A percentile compares a stretch with the other conserved stretches of the same genome.
phyloP scores from a whole-genome alignment of 1,140 invertebrate genomes.

The Psilanteris sp. region DNA sequence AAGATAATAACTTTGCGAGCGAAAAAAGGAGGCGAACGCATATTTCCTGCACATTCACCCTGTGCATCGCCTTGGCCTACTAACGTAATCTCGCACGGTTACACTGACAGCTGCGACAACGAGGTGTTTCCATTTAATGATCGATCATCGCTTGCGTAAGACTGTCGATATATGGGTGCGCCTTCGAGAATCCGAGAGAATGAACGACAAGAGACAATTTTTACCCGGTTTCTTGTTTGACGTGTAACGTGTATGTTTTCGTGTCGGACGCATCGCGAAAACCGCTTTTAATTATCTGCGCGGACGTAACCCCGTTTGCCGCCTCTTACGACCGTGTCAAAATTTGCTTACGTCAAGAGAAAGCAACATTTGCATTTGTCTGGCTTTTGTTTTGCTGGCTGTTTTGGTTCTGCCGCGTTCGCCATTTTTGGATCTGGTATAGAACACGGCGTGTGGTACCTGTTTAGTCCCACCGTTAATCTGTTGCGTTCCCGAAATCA shows the following conservation, averaged over 20 bases:
- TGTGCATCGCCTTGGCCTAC: constrained; percentile 74
- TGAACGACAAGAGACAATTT: constrained; percentile 43
- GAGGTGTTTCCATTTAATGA: constrained; percentile 68
- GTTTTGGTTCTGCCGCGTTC: no score
- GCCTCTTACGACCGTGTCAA: constrained; percentile 3
- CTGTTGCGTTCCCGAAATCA: no score
- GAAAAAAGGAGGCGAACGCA: constrained; percentile 61
- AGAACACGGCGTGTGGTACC: no score
- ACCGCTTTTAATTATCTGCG: constrained; percentile 34
- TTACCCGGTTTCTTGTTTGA: constrained; percentile 51
- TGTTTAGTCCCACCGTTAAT: no score
- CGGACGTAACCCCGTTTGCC: constrained; percentile 16
- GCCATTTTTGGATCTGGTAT: no score
- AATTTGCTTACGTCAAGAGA: constrained; percentile 2
- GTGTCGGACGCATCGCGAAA: constrained; percentile 36
- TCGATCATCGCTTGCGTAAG: constrained; percentile 71
- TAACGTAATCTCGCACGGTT: constrained; percentile 72
- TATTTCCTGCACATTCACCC: constrained; percentile 71
- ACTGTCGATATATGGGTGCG: constrained; percentile 60
- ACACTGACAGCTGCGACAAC: constrained; percentile 65
- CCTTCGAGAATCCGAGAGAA: constrained; percentile 58
- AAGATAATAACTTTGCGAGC: constrained; percentile 36
- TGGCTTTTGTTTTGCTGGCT: no score
- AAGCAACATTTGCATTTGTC: no score
- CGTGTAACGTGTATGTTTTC: constrained; percentile 51